Evolutionary conservation across 2,797 vertebrate genomes (phyloP), one percentile per base, ranked within the genome.

Genomic region (Sparus aurata): DNA sequence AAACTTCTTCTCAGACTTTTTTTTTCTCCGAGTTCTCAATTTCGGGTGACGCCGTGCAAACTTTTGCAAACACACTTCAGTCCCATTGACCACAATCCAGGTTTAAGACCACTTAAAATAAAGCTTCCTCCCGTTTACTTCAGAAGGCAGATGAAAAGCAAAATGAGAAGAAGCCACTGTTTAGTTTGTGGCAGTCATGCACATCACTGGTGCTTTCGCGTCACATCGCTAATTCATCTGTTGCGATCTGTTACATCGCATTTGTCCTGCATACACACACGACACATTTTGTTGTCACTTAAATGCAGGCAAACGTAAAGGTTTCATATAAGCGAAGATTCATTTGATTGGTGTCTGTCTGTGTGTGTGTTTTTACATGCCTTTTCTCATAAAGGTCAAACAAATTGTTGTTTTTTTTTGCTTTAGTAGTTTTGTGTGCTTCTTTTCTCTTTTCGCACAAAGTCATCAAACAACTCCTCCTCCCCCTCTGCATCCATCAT

Each of bases 401-500:
- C 18, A 46, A 7, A 38, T 62, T 7, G 17, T 46, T 38, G 5
- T 6, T 5, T 38, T 11, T 62, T n/a, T 65, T 34, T 69, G 18
- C 15, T n/a, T 27, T 10, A 38, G 38, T 38, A 38, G 38, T 45
- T 94, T 93, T 95, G 95, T 95, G 95, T 95, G 95, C 94, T 94
- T 95, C 94, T 95, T 95, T 27, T 96, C 95, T 95, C 95, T 96
- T 95, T 95, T 94, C 80, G 1, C 86, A 90, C 94, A 95, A 95
- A 96, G 94, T 96, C 95, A 96, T 97, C 94, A 97, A 95, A 96
- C 94, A 90, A 43, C 22, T 45, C 82, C 67, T 76, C 60, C 46
- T 70, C 68, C 54, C 53, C 11, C 59, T 49, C 71, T 80, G 77
- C 53, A 10, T 68, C 57, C 50, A 20, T 80, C 59, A 62, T 69